phyloP scores from a whole-genome alignment of 2,888 invertebrate species.

The Pasiphila rectangulata region DNA sequence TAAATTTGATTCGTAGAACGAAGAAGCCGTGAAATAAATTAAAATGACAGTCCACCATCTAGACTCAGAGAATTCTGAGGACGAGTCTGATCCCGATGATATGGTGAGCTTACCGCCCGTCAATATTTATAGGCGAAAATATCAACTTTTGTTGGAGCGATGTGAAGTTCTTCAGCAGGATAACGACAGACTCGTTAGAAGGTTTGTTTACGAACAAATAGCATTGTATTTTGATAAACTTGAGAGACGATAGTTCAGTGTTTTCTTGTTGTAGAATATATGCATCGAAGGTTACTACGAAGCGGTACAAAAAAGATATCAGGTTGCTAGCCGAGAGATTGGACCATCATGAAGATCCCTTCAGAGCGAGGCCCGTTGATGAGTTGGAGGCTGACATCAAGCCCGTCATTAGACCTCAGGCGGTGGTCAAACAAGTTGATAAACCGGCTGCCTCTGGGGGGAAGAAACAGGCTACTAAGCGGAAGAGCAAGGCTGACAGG shows the following conservation, averaged over 20 bases:
- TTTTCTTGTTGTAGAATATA: slow-evolving; percentile 80
- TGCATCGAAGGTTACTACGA: slow-evolving; percentile 85
- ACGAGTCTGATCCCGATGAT: slow-evolving; percentile 63
- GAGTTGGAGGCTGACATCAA: slow-evolving; percentile 61
- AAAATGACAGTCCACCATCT: slow-evolving; percentile 80
- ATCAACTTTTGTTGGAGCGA: slow-evolving; percentile 86
- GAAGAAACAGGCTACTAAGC: slow-evolving; percentile 73
- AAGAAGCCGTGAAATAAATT: slow-evolving; percentile 76
- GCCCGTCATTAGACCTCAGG: slow-evolving; percentile 49
- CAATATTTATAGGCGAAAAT: slow-evolving; percentile 87
- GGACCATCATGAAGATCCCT: slow-evolving; percentile 86
- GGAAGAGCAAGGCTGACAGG: slow-evolving; percentile 83
- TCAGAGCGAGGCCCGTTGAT: slow-evolving; percentile 83
- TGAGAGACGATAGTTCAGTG: slow-evolving; percentile 31
- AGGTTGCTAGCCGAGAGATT: slow-evolving; percentile 85
- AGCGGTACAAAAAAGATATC: slow-evolving; percentile 84
- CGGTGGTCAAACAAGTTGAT: slow-evolving; percentile 52
- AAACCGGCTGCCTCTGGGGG: slow-evolving; percentile 54
- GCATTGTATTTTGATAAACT: slow-evolving; percentile 34
- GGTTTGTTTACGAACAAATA: slow-evolving; percentile 56
- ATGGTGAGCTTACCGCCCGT: slow-evolving; percentile 80
- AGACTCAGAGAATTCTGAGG: slow-evolving; percentile 79
- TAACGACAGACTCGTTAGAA: slow-evolving; percentile 86
- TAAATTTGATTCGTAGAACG: slow-evolving; percentile 70
- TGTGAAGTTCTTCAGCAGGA: slow-evolving; percentile 89